Base-by-base conservation (phyloP, 2,797 vertebrate species). In the Scleropages formosus region DNA sequence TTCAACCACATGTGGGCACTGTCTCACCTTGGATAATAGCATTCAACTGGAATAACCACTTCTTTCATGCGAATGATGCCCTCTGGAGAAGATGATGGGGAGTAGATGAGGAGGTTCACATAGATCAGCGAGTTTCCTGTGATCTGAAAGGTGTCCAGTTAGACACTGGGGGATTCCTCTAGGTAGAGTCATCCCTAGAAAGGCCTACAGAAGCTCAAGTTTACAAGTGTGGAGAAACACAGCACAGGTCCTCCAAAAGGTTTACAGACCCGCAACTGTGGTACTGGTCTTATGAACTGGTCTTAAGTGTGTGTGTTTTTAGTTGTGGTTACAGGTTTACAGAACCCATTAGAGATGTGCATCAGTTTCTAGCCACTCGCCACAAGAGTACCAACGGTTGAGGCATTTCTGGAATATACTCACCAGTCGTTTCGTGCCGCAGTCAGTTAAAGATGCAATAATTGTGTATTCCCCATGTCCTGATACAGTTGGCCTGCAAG, bases 1-100 rank as follows among this genome's bases (percentile, higher is more conserved):
- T n/a, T n/a, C n/a, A n/a, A n/a, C n/a, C n/a, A 3, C 53, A 70
- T 4, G 31, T 8, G 16, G 31, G 15, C 10, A n/a, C 16, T 39
- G n/a, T 58, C 74, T 72, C 46, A 78, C 77, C 63, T 65, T 49
- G 1, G 18, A 26, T 78, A 78, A 67, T 31, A 63, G n/a, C 77
- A 78, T 31, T 75, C 73, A 4, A 75, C 18, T 12, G 69, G 74
- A 75, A 78, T 47, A 12, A 10, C 26, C 0, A n/a, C 39, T 8
- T 44, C 62, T 15, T 72, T 69, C 53, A 61, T 46, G 11, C 69
- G 68, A 12, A 72, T 18, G n/a, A 75, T n/a, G 13, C 26, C 26
- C 24, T 49, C n/a, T 53, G 47, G n/a, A 64, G 18, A 60, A 16
- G 26, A 16, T 31, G 20, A n/a, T 10, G 77, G 77, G 1, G 62